Base-by-base conservation (phyloP, 2,113 vertebrate genomes). In the Chascanopsetta lugubris region DNA sequence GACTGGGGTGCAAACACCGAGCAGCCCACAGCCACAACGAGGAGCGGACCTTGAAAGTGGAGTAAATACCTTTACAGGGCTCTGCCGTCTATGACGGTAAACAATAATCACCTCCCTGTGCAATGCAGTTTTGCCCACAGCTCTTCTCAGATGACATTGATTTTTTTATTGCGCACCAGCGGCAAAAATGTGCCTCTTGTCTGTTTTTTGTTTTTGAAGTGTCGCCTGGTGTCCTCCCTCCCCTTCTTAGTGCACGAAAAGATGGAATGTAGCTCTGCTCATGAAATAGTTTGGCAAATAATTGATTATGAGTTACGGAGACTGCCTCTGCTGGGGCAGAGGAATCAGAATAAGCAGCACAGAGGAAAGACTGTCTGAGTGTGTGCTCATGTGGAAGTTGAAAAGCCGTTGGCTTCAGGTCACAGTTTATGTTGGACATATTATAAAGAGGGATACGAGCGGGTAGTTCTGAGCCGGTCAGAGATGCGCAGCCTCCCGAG, bases 81-180 rank as follows among this genome's bases (percentile, higher is more conserved):
- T 65, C 72, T 5, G 62, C 81, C 71, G 45, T 60, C 26, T 76
- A 79, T 83, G 56, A 86, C 80, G 86, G 85, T 82, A 80, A 86
- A 90, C 71, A 86, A 80, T 73, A 80, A 85, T 12, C 4, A 24
- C 51, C 53, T 77, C 63, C 82, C 64, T 82, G 68, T 71, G 76
- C 74, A 78, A 86, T 76, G 61, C 66, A 26, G 50, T 73, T 59
- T 72, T 40, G 66, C 83, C 67, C 50, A 1, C 55, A 72, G 83
- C 79, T 43, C 55, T 69, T 51, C 50, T 36, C 71, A 74, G 29
- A 76, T 79, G 71, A 66, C 61, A 49, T 36, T 73, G 77, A 87
- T 85, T 79, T 88, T 75, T 80, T 84, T 66, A 69, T 55, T n/a
- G 2, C 55, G 40, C 49, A 61, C 77, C 63, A 61, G 55, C 5